Evolutionary conservation across 2,113 vertebrate species (phyloP).

Genomic region (Microcebus murinus): DNA sequence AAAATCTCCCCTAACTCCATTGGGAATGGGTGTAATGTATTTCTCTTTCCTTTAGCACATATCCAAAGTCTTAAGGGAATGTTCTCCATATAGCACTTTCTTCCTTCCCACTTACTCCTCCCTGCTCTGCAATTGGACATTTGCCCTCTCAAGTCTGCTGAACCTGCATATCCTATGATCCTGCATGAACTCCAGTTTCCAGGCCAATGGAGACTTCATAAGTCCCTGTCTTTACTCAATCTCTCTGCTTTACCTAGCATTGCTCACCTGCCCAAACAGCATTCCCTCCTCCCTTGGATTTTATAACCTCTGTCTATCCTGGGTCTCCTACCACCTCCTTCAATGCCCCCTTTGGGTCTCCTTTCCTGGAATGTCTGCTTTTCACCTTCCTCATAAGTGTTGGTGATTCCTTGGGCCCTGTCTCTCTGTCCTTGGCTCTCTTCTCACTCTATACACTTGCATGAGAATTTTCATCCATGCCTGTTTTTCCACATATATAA

Average conservation of each 20-base stretch:
- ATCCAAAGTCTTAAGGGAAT: background rate
- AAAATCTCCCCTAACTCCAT: background rate
- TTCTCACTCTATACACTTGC: background rate
- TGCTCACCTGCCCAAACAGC: background rate
- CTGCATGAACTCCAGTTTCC: background rate
- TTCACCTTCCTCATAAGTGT: background rate
- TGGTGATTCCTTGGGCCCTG: no score
- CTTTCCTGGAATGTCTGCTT: background rate
- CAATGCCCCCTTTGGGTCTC: background rate
- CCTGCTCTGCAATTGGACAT: background rate
- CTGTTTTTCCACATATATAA: background rate
- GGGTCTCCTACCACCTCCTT: background rate
- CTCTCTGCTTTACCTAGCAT: background rate
- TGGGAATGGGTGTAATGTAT: rapidly evolving
- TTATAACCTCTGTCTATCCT: background rate
- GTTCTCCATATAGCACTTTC: background rate
- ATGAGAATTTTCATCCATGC: background rate
- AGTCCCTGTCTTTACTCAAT: background rate
- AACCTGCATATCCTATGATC: background rate
- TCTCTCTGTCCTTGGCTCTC: background rate
- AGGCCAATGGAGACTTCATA: background rate
- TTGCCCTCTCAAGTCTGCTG: background rate
- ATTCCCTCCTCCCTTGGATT: no score
- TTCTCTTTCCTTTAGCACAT: background rate
- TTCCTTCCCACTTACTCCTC: no score